Evolutionary conservation across 2,113 vertebrate species (phyloP).

Genomic region (Cynoglossus semilaevis): DNA sequence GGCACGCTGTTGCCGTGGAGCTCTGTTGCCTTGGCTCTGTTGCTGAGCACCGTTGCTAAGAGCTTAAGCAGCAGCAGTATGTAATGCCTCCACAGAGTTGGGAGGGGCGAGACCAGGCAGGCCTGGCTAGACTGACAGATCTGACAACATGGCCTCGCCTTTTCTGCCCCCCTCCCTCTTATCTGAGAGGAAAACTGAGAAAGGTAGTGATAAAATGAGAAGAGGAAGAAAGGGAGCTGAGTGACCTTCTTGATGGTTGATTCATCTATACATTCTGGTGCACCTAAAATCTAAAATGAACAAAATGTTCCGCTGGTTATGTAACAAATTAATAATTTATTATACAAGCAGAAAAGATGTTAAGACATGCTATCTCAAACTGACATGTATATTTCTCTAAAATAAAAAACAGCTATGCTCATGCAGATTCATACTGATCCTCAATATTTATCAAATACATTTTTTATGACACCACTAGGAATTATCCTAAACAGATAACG

Average conservation of each 20-base stretch:
- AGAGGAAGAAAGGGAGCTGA: constrained; percentile 19
- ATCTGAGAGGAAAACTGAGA: constrained; percentile 46
- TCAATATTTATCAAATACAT: too few relatives aligned
- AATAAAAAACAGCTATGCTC: neutral
- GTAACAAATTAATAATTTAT: constrained; percentile 71
- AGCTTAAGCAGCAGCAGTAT: constrained; percentile 70
- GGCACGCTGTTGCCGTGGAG: constrained; percentile 74
- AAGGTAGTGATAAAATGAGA: constrained; percentile 52
- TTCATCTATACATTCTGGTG: constrained; percentile 1
- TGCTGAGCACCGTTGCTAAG: constrained; percentile 76
- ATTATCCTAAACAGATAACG: too few relatives aligned
- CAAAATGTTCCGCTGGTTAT: constrained; percentile 56
- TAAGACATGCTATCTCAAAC: constrained; percentile 28
- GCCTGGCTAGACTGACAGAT: constrained; percentile 68
- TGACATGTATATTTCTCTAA: neutral
- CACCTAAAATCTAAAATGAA: constrained; percentile 28
- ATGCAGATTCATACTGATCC: too few relatives aligned
- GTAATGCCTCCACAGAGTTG: constrained; percentile 67
- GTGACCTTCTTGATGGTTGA: constrained; percentile 18
- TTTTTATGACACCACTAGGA: too few relatives aligned
- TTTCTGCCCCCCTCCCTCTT: constrained; percentile 54
- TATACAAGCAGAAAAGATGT: constrained; percentile 44
- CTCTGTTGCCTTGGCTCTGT: constrained; percentile 70
- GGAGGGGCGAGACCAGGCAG: constrained; percentile 60
- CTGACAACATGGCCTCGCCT: constrained; percentile 72